Percentiles rank a stretch among this genome's conserved stretches.
Conservation (phyloP, 2,888 invertebrate species). For the Andrena bicolor region DNA sequence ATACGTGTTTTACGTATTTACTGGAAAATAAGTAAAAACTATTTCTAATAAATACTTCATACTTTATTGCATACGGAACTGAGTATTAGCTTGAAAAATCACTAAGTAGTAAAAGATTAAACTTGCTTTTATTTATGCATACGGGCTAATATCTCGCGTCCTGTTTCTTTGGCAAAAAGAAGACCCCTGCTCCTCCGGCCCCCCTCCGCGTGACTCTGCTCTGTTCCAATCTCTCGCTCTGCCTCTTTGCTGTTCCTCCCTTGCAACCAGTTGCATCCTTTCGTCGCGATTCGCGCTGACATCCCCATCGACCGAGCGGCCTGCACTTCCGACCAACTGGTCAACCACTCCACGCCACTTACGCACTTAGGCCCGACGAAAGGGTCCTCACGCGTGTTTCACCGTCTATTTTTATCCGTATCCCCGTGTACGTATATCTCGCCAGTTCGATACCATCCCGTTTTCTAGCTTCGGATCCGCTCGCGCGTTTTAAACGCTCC, state of each 20-base stretch:
- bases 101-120: too few species aligned
- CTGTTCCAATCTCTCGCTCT: neutral
- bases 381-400: slow-evolving; percentile 74
- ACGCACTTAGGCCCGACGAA: slow-evolving; percentile 77
- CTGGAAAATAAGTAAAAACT: too few species aligned
- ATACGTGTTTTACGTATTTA: too few species aligned
- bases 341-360: slow-evolving; percentile 81
- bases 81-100: too few species aligned
- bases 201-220: neutral
- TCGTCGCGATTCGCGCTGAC: slow-evolving; percentile 56
- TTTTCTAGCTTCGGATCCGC: slow-evolving; percentile 9
- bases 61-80: too few species aligned
- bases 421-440: slow-evolving; percentile 21
- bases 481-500: neutral
- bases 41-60: too few species aligned
- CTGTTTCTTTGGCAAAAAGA: too few species aligned
- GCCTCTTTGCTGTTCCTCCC: neutral
- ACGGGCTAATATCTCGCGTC: too few species aligned
- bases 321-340: slow-evolving; percentile 76
- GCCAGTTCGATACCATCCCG: slow-evolving; percentile 53
- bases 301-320: slow-evolving; percentile 55
- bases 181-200: neutral
- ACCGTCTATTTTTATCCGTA: slow-evolving; percentile 73
- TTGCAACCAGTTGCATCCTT: slow-evolving; percentile 50
- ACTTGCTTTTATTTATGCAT: too few species aligned